Conservation (phyloP, 2,888 invertebrate genomes). For the Nomada goodeniana region DNA sequence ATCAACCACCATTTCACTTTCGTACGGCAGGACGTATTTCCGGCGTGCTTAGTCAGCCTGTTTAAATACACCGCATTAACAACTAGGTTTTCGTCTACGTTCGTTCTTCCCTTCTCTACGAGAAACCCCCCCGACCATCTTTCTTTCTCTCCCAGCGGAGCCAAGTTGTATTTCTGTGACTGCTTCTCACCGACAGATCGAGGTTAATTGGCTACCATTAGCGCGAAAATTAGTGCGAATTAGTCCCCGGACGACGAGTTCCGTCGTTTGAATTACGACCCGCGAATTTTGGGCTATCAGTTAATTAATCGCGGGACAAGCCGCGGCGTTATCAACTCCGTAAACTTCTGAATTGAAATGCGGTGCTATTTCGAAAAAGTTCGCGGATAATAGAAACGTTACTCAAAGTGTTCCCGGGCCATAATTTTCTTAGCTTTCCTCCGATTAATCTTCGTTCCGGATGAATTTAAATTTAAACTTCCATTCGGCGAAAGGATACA, state of each 20-base stretch:
- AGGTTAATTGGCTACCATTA: conserved; percentile 72
- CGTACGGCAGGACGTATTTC: conserved; percentile 70
- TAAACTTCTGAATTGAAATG: not conserved
- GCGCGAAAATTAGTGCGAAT: conserved; percentile 68
- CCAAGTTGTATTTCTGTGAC: conserved; percentile 70
- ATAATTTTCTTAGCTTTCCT: not conserved
- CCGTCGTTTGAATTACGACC: conserved; percentile 35
- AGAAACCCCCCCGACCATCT: conserved; percentile 24
- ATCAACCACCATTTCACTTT: conserved; percentile 64
- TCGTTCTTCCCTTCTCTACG: conserved; percentile 26
- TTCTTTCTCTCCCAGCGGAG: conserved; percentile 30
- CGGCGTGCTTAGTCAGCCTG: conserved; percentile 74
- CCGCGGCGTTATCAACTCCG: conserved; percentile 5
- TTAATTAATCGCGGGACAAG: conserved; percentile 59
- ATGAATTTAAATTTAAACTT: not conserved
- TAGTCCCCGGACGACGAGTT: conserved; percentile 54
- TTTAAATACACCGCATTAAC: conserved; percentile 67
- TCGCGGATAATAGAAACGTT: not conserved
- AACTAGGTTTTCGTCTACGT: conserved; percentile 48
- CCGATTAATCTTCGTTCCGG: not conserved
- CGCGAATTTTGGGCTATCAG: conserved; percentile 52
- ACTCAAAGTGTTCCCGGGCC: not conserved
- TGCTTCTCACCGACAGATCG: conserved; percentile 64
- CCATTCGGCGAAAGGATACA: not conserved
- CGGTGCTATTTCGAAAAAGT: not conserved